A percentile compares a stretch with the other conserved stretches of the same genome.
phyloP scores from a whole-genome alignment of 30 jellyfish, hydroid and myxozoan genomes.

The Catostylus mosaicus region DNA sequence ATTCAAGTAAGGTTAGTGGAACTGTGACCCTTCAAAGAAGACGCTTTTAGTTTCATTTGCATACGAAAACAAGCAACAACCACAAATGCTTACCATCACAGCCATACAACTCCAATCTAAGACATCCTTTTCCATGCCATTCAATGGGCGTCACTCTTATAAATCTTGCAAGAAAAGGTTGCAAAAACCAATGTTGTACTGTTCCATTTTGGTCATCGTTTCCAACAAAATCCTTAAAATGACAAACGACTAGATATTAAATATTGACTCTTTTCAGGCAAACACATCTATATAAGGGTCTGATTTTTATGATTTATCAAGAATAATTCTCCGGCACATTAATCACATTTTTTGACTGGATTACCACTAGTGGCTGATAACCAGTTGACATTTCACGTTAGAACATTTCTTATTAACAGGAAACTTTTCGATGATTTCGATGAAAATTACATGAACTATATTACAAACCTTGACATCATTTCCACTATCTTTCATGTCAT shows the following conservation, averaged over 20 bases:
- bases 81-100: conserved; percentile 78
- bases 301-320: too few species aligned
- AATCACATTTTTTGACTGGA: too few species aligned
- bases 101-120: conserved; percentile 91
- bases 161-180: conserved; percentile 68
- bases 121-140: conserved; percentile 99
- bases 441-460: background rate
- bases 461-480: conserved; percentile 46
- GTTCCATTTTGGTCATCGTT: conserved; percentile 98
- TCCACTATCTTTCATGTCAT: conserved; percentile 27
- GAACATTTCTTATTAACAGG: too few species aligned
- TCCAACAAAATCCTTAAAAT: conserved; percentile 77
- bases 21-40: too few species aligned
- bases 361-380: too few species aligned
- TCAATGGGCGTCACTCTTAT: conserved; percentile 85
- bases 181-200: conserved; percentile 86
- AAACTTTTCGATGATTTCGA: background rate
- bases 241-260: too few species aligned
- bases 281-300: too few species aligned
- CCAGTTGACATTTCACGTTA: too few species aligned
- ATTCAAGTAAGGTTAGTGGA: too few species aligned
- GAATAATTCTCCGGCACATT: too few species aligned
- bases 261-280: too few species aligned
- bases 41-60: background rate
- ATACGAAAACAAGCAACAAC: background rate